Evolutionary conservation across 2,113 vertebrate genomes (phyloP), one percentile per base, ranked within the genome.

Genomic region (Vimba vimba): DNA sequence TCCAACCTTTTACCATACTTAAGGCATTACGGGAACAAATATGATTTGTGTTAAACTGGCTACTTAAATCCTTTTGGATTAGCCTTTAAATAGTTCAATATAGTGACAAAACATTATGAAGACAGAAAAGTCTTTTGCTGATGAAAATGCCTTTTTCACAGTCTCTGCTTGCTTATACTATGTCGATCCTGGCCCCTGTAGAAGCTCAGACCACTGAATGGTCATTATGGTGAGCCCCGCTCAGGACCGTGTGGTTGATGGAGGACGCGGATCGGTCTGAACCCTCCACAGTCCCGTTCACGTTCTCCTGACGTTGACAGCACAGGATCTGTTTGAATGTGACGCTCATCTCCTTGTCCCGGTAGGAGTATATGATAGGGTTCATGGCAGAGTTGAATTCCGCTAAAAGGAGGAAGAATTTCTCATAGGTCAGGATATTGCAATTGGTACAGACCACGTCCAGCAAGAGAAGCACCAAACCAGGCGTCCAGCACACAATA

Each of bases 361-460:
- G 96, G 90, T 99, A 99, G 59, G 98, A 99, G 93, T 99, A 99
- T 92, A 99, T 99, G 93, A 99, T 99, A 89, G 98, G 98, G 92
- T 99, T 99, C 98, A 99, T 99, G 90, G 98, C 98, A 0, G 98
- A 99, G 94, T 99, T 99, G 95, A 99, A 98, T 92, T 99, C 98
- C 0, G 98, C 98, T 2, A 99, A 94, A 64, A 99, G 96, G 21
- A 99, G 95, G 94, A 99, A 99, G 92, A 99, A 99, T 90, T 99
- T 99, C 91, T 99, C 98, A 0, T 97, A 99, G 77, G 95, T 95
- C 89, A 99, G 94, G 82, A 99, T 96, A 0, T 97, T 95, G 89
- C 98, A 99, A 52, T 89, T 95, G 0, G 95, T 92, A 45, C 98
- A 99, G 90, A 98, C 99, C 85, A 99, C 98, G 8, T 99, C 98